Evolutionary conservation across 2,888 invertebrate species (phyloP).

Genomic region (Ophion costatus): DNA sequence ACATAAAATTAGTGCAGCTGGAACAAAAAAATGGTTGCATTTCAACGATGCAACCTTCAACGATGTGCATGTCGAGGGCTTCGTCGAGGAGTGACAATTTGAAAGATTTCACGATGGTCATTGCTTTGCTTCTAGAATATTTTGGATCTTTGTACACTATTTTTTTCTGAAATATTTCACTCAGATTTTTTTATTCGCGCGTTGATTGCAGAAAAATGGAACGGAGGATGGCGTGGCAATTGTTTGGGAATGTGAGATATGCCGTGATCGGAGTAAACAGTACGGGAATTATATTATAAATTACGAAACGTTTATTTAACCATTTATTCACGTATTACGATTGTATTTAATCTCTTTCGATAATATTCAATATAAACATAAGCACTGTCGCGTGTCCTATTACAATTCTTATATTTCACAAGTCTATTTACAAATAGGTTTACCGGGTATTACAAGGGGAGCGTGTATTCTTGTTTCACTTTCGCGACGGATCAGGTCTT

Average conservation of each 20-base stretch:
- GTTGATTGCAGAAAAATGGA: neutral
- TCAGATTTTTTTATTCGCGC: neutral
- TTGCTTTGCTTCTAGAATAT: no score
- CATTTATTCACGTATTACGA: constrained; percentile 77
- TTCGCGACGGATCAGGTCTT: constrained; percentile 53
- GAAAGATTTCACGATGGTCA: no score
- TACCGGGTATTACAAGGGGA: constrained; percentile 44
- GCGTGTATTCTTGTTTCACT: constrained; percentile 42
- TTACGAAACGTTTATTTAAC: constrained; percentile 80
- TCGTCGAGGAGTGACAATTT: no score
- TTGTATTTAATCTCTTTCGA: constrained; percentile 77
- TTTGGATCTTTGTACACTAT: no score
- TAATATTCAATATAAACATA: constrained; percentile 80
- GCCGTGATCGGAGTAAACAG: constrained; percentile 4
- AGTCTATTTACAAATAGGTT: constrained; percentile 79
- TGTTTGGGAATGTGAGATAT: neutral
- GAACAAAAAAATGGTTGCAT: no score
- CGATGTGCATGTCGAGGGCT: neutral
- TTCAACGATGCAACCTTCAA: no score
- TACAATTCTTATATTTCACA: constrained; percentile 78
- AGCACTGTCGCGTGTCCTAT: constrained; percentile 78
- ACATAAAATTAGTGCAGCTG: no score
- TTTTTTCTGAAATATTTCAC: neutral
- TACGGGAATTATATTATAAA: constrained; percentile 67
- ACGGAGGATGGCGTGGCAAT: neutral